These are phyloP conservation scores for Podarcis raffonei DNA, from an alignment of 2,113 vertebrate genomes.

Conservation along the genomic window DNA sequence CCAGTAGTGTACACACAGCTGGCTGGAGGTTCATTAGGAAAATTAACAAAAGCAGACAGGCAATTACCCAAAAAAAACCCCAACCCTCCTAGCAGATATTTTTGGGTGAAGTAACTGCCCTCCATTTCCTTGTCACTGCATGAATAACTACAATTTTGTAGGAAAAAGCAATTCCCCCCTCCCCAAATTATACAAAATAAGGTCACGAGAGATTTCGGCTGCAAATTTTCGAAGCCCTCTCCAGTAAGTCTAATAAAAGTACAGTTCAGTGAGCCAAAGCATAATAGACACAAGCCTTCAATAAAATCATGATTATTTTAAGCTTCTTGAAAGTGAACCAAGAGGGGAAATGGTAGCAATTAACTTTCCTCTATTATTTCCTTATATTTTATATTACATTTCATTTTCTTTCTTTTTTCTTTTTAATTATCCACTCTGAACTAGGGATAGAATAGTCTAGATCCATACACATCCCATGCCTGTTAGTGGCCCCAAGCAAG, in stretches of 20 bases:
- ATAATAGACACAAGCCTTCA: not conserved
- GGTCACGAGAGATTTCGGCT: conserved; percentile 18
- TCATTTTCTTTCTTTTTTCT: not conserved
- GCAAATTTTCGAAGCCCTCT: conserved; percentile 21
- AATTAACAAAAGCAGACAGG: conserved; percentile 23
- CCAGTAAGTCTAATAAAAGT: conserved; percentile 27
- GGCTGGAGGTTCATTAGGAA: conserved; percentile 47
- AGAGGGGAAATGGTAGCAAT: conserved; percentile 12
- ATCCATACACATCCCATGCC: too few species aligned
- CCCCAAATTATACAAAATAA: conserved; percentile 45
- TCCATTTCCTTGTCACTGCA: conserved; percentile 49
- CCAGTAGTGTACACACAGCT: conserved; percentile 45
- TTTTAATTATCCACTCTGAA: not conserved
- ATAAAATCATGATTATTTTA: not conserved
- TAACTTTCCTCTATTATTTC: conserved; percentile 23
- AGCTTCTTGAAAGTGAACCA: not conserved
- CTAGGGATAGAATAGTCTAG: too few species aligned
- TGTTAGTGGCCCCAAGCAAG: too few species aligned
- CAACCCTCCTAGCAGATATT: not conserved
- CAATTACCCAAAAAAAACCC: conserved; percentile 28
- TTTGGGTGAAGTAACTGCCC: conserved; percentile 6
- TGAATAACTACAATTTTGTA: conserved; percentile 23
- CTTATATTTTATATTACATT: conserved; percentile 4
- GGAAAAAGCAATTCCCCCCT: conserved; percentile 31
- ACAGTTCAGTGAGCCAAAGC: conserved; percentile 40